phyloP scores from a whole-genome alignment of 2,797 vertebrate genomes.

The Aphelocoma californica region DNA sequence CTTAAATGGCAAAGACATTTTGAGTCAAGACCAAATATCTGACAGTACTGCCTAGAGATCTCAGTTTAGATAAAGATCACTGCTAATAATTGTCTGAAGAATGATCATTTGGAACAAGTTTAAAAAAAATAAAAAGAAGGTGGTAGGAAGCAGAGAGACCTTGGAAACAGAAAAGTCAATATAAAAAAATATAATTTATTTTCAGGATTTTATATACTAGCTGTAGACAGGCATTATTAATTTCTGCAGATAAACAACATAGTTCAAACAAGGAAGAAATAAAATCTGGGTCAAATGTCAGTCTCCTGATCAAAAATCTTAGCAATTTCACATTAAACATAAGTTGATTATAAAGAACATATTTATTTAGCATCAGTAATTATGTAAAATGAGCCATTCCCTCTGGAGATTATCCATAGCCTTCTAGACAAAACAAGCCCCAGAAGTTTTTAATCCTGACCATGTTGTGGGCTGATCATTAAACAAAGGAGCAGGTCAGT shows the following conservation, averaged over 20 bases:
- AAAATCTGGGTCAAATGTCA: constrained; percentile 19
- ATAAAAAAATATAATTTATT: background rate
- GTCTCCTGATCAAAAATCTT: constrained; percentile 32
- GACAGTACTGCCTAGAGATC: background rate
- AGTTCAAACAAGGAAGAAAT: background rate
- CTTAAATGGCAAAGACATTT: background rate
- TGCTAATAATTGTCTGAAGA: background rate
- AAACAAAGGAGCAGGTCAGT: constrained; percentile 53
- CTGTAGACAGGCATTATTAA: background rate
- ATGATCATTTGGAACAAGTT: background rate
- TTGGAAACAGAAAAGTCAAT: constrained; percentile 13
- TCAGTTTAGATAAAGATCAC: constrained; percentile 14
- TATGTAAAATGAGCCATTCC: constrained; percentile 48
- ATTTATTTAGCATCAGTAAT: constrained; percentile 58
- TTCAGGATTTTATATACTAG: background rate
- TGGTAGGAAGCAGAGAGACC: background rate
- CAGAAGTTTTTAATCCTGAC: constrained; percentile 58
- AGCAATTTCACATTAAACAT: constrained; percentile 42
- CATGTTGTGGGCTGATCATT: background rate
- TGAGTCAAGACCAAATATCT: constrained; percentile 22
- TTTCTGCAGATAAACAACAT: background rate
- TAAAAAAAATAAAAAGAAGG: background rate
- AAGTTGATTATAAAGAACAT: constrained; percentile 62
- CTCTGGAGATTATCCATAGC: constrained; percentile 44
- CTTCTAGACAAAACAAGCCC: constrained; percentile 59